phyloP scores from a whole-genome alignment of 1,140 invertebrate species.

The Steinernema khuongi region DNA sequence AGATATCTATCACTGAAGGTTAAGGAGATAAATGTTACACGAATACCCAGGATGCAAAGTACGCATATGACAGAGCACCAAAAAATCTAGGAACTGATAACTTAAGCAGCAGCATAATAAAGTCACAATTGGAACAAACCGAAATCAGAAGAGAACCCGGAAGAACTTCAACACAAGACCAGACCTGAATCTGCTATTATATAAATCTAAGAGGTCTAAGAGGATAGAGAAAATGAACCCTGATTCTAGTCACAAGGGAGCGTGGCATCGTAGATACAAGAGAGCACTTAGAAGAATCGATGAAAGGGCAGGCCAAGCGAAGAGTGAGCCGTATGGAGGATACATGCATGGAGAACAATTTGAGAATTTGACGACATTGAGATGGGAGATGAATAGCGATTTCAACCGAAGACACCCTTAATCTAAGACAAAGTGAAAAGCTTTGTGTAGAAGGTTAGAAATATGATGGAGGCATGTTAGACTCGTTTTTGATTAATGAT shows the following conservation, averaged over 20 bases:
- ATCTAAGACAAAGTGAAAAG: conserved; percentile 16
- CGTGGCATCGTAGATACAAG: neutral
- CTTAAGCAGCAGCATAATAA: neutral
- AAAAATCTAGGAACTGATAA: neutral
- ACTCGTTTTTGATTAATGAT: neutral
- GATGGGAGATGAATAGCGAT: neutral
- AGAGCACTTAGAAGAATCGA: conserved; percentile 4
- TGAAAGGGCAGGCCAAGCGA: neutral
- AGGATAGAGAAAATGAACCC: neutral
- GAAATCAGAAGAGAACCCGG: conserved; percentile 13
- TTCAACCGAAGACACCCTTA: conserved; percentile 5
- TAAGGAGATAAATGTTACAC: neutral
- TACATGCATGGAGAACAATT: neutral
- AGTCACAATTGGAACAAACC: neutral
- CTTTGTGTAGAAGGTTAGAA: conserved; percentile 1
- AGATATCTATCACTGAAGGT: neutral
- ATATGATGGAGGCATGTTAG: conserved; percentile 13
- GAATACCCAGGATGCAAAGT: neutral
- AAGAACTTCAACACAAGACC: conserved; percentile 8
- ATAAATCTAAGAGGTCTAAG: neutral
- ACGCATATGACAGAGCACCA: neutral
- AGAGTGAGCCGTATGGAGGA: conserved; percentile 2
- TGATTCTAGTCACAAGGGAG: neutral
- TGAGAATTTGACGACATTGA: conserved; percentile 12
- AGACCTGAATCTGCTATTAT: neutral